Conservation (phyloP, 2,888 invertebrate species). For the Mimumesa dahlbomi region DNA sequence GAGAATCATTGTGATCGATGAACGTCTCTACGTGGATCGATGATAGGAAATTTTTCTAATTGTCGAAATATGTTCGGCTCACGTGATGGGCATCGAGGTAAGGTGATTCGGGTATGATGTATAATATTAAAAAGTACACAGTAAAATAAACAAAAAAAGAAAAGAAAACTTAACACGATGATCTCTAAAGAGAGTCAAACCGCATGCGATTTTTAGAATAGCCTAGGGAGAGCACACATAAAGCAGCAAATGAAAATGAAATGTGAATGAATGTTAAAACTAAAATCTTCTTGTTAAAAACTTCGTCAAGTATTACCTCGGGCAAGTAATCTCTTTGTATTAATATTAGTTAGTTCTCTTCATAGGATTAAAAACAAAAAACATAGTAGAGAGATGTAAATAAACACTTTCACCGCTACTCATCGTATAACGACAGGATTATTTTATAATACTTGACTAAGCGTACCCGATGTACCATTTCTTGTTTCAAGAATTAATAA, state of each 20-base stretch:
- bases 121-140: constrained; percentile 67
- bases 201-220: constrained; percentile 62
- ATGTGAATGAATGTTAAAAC: constrained; percentile 76
- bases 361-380: constrained; percentile 21
- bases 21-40: constrained; percentile 5
- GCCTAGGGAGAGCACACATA: constrained; percentile 75
- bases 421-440: constrained; percentile 63
- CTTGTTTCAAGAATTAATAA: constrained; percentile 26
- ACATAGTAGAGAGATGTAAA: constrained; percentile 22
- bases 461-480: constrained; percentile 75
- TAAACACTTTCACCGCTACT: constrained; percentile 42
- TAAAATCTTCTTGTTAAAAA: constrained; percentile 73
- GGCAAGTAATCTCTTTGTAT: constrained; percentile 30
- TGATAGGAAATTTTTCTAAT: constrained; percentile 27
- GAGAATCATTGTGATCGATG: constrained; percentile 21
- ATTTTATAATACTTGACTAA: constrained; percentile 78
- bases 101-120: constrained; percentile 71
- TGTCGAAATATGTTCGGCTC: constrained; percentile 73
- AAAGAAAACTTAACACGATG: constrained; percentile 38
- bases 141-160: constrained; percentile 49
- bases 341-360: constrained; percentile 56
- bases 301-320: constrained; percentile 77
- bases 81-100: constrained; percentile 67
- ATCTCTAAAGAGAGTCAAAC: constrained; percentile 44
- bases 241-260: constrained; percentile 80